Conservation (phyloP, 2,113 vertebrate genomes). For the Ardeotis arabs region DNA sequence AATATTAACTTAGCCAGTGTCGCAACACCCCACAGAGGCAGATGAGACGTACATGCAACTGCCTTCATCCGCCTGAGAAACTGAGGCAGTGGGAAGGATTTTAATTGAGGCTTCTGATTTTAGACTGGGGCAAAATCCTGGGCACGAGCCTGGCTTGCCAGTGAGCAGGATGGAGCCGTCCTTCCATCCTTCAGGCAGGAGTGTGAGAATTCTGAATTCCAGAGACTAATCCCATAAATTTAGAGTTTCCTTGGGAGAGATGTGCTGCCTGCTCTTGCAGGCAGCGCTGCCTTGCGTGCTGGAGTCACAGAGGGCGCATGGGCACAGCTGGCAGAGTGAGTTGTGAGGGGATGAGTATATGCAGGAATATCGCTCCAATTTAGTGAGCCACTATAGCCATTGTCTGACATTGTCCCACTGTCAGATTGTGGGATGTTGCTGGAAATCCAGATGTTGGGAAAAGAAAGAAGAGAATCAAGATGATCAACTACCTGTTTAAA, state of each 20-base stretch:
- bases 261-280: neutral
- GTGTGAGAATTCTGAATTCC: neutral
- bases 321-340: neutral
- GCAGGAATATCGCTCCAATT: neutral
- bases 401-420: neutral
- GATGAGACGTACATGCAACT: neutral
- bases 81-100: neutral
- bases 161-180: neutral
- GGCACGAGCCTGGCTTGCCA: neutral
- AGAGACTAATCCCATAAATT: neutral
- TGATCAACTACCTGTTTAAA: constrained; percentile 71
- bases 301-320: neutral
- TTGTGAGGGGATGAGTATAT: neutral
- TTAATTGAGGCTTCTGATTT: neutral
- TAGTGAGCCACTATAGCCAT: neutral
- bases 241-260: neutral
- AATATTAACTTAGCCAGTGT: neutral
- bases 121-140: neutral
- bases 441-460: constrained; percentile 48
- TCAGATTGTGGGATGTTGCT: neutral
- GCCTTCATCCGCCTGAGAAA: neutral
- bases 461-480: constrained; percentile 48
- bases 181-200: neutral
- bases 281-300: neutral
- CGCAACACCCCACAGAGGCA: neutral